Percentiles rank a stretch among this genome's conserved stretches.
These are phyloP conservation scores for Hypocryptadius cinnamomeus DNA, from an alignment of 2,113 vertebrate genomes.

Conservation along the genomic window DNA sequence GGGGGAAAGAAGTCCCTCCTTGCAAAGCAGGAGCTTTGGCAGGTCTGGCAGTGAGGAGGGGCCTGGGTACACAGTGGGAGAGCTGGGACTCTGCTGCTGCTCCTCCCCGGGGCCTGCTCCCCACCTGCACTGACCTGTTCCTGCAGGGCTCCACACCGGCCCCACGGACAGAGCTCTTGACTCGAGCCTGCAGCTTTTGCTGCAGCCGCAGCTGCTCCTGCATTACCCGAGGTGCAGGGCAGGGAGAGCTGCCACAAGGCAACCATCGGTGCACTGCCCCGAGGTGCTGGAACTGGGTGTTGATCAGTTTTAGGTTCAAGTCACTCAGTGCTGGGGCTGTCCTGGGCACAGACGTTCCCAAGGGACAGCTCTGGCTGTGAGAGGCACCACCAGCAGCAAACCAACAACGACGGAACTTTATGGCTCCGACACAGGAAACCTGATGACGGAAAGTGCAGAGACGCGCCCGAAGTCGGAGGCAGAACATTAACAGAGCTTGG, in stretches of 20 bases:
- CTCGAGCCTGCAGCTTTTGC: neutral
- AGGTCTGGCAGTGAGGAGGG: neutral
- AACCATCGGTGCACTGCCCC: neutral
- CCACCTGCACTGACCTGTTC: accelerated
- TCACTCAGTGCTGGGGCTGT: neutral
- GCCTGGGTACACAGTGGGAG: accelerated
- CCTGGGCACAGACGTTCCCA: neutral
- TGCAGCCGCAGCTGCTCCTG: neutral
- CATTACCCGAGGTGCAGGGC: neutral
- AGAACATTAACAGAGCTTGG: neutral
- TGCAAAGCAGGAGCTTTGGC: neutral
- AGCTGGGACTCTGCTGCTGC: neutral
- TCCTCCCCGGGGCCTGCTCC: neutral
- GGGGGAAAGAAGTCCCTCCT: too few relatives aligned
- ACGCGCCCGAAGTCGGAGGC: neutral
- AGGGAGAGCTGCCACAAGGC: neutral
- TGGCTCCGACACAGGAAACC: neutral
- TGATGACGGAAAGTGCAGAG: neutral
- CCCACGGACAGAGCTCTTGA: accelerated
- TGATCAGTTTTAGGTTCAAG: neutral
- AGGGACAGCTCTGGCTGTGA: neutral
- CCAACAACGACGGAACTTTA: neutral
- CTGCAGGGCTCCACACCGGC: accelerated
- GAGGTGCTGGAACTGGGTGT: neutral
- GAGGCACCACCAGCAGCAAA: neutral